phyloP scores from a whole-genome alignment of 2,797 vertebrate species.

The Lutjanus argentimaculatus region DNA sequence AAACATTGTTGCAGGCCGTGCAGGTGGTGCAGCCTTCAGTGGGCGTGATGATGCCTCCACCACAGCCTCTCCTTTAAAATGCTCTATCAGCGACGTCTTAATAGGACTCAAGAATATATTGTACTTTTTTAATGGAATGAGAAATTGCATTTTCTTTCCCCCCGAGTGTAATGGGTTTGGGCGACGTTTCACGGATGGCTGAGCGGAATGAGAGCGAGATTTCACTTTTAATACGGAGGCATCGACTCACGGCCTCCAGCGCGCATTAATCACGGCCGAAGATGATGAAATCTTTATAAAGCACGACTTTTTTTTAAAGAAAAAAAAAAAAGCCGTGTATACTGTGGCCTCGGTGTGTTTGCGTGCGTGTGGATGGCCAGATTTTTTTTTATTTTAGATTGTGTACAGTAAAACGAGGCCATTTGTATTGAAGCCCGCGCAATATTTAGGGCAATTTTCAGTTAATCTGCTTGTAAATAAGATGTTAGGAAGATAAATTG shows the following conservation, averaged over 20 bases:
- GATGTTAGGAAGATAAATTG: slow-evolving; percentile 41
- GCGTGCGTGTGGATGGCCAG: slow-evolving; percentile 1
- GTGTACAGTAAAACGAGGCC: slow-evolving; percentile 1
- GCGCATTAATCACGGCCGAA: slow-evolving; percentile 94
- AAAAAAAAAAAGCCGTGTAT: not conserved
- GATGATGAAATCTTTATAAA: slow-evolving; percentile 95
- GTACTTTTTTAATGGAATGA: slow-evolving; percentile 96
- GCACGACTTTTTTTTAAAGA: slow-evolving; percentile 32
- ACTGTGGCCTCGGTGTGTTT: not conserved
- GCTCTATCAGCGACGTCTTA: slow-evolving; percentile 97
- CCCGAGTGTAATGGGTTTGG: slow-evolving; percentile 94
- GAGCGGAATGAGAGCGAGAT: slow-evolving; percentile 96
- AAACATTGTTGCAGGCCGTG: slow-evolving; percentile 77
- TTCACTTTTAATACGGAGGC: slow-evolving; percentile 94
- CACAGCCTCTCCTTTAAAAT: slow-evolving; percentile 85
- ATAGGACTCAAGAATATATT: slow-evolving; percentile 95
- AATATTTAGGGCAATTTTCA: slow-evolving; percentile 32
- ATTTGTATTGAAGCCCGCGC: slow-evolving; percentile 21
- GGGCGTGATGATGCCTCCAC: slow-evolving; percentile 69
- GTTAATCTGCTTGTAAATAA: slow-evolving; percentile 55
- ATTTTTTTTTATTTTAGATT: slow-evolving; percentile 32
- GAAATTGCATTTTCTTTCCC: slow-evolving; percentile 97
- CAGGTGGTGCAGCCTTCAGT: slow-evolving; percentile 75
- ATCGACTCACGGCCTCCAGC: slow-evolving; percentile 92
- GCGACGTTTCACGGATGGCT: slow-evolving; percentile 96